Conservation (phyloP, 2,797 vertebrate species). For the Carcharodon carcharias region DNA sequence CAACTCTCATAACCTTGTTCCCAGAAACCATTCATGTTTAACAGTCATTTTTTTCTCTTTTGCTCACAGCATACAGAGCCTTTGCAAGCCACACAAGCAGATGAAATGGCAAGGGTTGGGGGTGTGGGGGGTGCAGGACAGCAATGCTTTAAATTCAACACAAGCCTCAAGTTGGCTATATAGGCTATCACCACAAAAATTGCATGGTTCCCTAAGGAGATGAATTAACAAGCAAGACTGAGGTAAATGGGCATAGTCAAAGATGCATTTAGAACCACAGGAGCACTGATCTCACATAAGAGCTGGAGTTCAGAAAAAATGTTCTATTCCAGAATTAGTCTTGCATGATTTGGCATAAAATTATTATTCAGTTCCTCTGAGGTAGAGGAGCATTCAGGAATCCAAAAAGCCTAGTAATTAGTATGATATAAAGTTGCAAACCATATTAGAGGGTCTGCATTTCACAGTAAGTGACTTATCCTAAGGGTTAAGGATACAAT, state of each 20-base stretch:
- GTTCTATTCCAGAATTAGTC: slow-evolving; percentile 21
- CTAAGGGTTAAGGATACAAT: not conserved
- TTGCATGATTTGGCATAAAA: slow-evolving; percentile 13
- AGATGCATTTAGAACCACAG: not conserved
- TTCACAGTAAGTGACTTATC: not conserved
- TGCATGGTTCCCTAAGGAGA: not conserved
- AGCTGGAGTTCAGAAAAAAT: slow-evolving; percentile 31
- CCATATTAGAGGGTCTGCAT: slow-evolving; percentile 15
- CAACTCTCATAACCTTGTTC: not conserved
- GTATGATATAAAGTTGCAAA: not conserved
- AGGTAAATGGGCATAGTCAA: not conserved
- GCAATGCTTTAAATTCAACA: not conserved
- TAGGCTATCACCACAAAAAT: not conserved
- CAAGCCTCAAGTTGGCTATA: not conserved
- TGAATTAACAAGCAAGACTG: slow-evolving; percentile 22
- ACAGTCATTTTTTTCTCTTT: not conserved
- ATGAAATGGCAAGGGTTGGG: not conserved
- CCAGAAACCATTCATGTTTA: not conserved
- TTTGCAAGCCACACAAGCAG: not conserved
- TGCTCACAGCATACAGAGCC: not conserved
- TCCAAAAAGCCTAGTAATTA: slow-evolving; percentile 33
- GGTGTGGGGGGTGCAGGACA: too few species aligned
- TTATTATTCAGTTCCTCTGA: not conserved
- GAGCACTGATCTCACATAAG: not conserved
- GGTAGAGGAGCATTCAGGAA: slow-evolving; percentile 5